phyloP scores from a whole-genome alignment of 2,888 invertebrate species.

The Athalia rosae region DNA sequence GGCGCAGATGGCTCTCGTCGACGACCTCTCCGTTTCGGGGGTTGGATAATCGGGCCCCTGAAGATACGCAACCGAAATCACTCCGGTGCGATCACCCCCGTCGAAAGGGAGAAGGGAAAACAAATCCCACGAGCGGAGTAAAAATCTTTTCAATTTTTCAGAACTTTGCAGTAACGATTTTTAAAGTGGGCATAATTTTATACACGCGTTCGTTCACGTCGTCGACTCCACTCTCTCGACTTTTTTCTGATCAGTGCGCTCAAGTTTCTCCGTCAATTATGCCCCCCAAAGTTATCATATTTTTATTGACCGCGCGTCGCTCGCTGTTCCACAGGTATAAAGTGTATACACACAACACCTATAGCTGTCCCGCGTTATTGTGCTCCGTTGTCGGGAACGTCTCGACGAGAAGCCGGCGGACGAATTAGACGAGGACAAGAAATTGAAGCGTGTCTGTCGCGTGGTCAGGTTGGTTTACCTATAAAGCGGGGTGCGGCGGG shows the following conservation, averaged over 20 bases:
- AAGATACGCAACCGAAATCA: conserved; percentile 28
- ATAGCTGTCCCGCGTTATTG: not conserved
- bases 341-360: not conserved
- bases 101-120: not conserved
- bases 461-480: conserved; percentile 50
- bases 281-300: not conserved
- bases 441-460: conserved; percentile 53
- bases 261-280: not conserved
- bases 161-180: too few relatives aligned
- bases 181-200: too few relatives aligned
- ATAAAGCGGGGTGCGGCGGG: not conserved
- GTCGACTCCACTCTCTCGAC: not conserved
- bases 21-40: not conserved
- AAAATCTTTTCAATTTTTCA: not conserved
- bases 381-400: not conserved
- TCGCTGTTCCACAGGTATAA: not conserved
- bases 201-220: not conserved
- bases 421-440: conserved; percentile 34
- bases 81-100: conserved; percentile 18
- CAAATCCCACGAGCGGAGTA: not conserved
- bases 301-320: not conserved
- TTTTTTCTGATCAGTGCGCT: not conserved
- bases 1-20: too few relatives aligned
- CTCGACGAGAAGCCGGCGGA: not conserved
- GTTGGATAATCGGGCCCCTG: conserved; percentile 16